Evolutionary conservation across 2,113 vertebrate genomes (phyloP), one percentile per base, ranked within the genome.

Genomic region (Paradisaea rubra): DNA sequence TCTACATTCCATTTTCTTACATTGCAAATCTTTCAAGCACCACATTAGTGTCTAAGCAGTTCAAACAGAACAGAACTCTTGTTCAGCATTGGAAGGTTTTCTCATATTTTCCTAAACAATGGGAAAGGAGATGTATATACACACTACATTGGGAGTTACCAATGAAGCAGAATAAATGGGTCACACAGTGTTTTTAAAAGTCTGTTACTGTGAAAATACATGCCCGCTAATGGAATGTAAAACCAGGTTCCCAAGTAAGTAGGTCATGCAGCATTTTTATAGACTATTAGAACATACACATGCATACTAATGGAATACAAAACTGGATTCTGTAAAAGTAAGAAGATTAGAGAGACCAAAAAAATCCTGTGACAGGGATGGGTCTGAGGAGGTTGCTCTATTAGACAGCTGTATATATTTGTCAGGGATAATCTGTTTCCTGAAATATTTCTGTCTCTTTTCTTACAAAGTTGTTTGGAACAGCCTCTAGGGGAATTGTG

Each of bases 341-440:
- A 97, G 96, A 94, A 96, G 96, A 95, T 96, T 97, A 97, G 80
- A 76, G 44, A 95, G 23, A 81, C 71, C 8, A 80, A 92, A 92
- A 92, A 97, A 94, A 87, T 88, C 82, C 90, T 60, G 23, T 90
- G 80, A 81, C 76, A 94, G 81, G 45, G 72, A 81, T 27, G 15
- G 64, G 64, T 88, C 91, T 86, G 68, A 90, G 91, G 70, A 94
- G 72, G 85, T 81, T 97, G 79, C 88, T 88, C 85, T 91, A 44
- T 89, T 95, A 95, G 79, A 94, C 79, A 91, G 79, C 91, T 93
- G 85, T 86, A 90, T 93, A 45, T 93, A 93, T 95, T 94, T 95
- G 91, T 93, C 88, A 81, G 72, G 76, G 82, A 94, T 91, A 90
- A 95, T 90, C 88, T 64, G 41, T 76, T 95, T 94, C 90, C 93